Conservation (phyloP, 2,888 invertebrate genomes). For the Drosophila barbarae region DNA sequence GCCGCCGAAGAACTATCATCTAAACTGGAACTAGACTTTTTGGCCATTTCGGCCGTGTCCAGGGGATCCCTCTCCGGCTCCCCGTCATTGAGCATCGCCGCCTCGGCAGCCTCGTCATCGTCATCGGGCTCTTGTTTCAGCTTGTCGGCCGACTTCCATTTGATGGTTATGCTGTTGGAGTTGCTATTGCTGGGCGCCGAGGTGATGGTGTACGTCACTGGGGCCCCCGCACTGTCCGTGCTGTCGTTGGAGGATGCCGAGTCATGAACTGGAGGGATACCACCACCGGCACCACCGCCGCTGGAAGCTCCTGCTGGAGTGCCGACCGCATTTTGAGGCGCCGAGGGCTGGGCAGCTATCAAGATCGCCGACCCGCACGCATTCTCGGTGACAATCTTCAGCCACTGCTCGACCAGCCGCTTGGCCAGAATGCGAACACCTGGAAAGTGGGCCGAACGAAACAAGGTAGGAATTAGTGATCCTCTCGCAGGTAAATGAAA, state of each 20-base stretch:
- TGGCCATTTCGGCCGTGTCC: conserved; percentile 44
- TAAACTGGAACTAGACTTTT: conserved; percentile 65
- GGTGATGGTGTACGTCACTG: conserved; percentile 64
- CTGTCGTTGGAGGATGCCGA: conserved; percentile 67
- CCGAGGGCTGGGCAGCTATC: conserved; percentile 4
- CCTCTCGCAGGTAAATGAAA: conserved; percentile 6
- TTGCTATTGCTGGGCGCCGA: conserved; percentile 67
- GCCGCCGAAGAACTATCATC: conserved; percentile 70
- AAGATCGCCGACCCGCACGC: conserved; percentile 70
- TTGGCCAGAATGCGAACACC: conserved; percentile 89
- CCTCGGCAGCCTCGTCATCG: conserved; percentile 54
- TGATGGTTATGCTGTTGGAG: conserved; percentile 65
- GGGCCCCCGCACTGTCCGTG: conserved; percentile 78
- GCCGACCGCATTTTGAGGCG: conserved; percentile 11
- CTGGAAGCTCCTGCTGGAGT: conserved; percentile 1
- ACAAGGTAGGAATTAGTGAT: conserved; percentile 12
- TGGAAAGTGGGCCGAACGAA: conserved; percentile 79
- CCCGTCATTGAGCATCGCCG: conserved; percentile 44
- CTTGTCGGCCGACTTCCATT: conserved; percentile 81
- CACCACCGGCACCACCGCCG: background rate
- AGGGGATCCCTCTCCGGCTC: conserved; percentile 31
- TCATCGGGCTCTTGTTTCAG: conserved; percentile 24
- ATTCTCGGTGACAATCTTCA: conserved; percentile 91
- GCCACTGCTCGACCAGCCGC: conserved; percentile 93
- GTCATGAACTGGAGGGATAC: conserved; percentile 16